A percentile compares a stretch with the other conserved stretches of the same genome.
These are phyloP conservation scores for Rotaria macrura DNA, from an alignment of 2,888 invertebrate genomes.

Conservation along the genomic window DNA sequence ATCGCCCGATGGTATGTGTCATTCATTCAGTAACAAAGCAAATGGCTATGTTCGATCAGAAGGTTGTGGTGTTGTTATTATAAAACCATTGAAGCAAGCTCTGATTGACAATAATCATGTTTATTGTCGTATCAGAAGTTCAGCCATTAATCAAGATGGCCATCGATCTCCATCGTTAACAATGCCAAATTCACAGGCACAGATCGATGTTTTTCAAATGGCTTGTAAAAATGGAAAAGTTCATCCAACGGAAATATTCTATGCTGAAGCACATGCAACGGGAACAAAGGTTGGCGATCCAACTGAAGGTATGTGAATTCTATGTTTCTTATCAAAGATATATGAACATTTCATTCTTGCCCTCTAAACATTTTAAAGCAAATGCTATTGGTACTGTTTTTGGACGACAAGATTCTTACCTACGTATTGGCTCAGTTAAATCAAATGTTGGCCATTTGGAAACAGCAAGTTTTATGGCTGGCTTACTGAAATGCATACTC, in stretches of 20 bases:
- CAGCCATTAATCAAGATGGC: constrained; percentile 44
- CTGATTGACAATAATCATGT: constrained; percentile 36
- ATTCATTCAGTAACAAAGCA: constrained; percentile 44
- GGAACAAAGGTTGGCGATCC: constrained; percentile 46
- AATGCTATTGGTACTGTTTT: constrained; percentile 31
- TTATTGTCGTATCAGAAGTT: constrained; percentile 38
- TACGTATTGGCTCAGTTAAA: constrained; percentile 33
- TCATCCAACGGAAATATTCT: constrained; percentile 34
- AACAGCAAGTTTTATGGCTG: constrained; percentile 35
- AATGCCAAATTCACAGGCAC: constrained; percentile 30
- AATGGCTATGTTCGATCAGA: constrained; percentile 47
- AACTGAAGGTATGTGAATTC: constrained; percentile 38
- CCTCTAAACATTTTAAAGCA: not conserved
- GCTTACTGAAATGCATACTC: constrained; percentile 34
- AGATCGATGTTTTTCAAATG: constrained; percentile 23
- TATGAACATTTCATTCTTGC: no score
- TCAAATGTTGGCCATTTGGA: constrained; percentile 35
- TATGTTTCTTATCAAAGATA: constrained; percentile 34
- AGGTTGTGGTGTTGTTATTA: constrained; percentile 43
- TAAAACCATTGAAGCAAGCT: constrained; percentile 38
- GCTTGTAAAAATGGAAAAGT: constrained; percentile 14
- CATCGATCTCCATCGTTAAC: constrained; percentile 34
- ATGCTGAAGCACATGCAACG: constrained; percentile 45
- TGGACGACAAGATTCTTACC: not conserved
- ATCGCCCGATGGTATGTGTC: constrained; percentile 40